These are phyloP conservation scores for Urocynchramus pylzowi DNA, from an alignment of 2,113 vertebrate species.

Conservation along the genomic window DNA sequence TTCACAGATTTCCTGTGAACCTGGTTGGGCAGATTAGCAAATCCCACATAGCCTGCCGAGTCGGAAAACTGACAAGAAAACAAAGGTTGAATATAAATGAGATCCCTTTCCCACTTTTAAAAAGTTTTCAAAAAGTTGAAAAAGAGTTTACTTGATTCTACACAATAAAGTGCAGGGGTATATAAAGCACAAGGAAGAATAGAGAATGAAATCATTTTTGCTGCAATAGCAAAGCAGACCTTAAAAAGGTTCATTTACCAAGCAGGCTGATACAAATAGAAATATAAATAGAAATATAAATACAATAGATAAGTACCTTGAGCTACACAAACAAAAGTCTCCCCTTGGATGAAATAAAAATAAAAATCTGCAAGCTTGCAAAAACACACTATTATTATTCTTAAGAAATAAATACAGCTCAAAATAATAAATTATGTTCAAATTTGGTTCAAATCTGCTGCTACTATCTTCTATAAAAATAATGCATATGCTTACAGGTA, in stretches of 20 bases:
- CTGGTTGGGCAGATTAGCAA: constrained; percentile 88
- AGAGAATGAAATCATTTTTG: neutral
- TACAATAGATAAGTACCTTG: neutral
- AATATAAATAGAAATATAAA: too few relatives aligned
- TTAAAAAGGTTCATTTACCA: neutral
- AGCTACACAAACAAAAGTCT: neutral
- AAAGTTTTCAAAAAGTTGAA: neutral
- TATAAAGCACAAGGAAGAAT: neutral
- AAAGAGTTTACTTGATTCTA: neutral
- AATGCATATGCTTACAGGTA: neutral
- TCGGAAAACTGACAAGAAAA: constrained; percentile 77
- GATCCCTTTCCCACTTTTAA: neutral
- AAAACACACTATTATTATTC: neutral
- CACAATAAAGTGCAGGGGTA: neutral
- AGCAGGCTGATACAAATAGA: neutral
- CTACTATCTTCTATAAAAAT: neutral
- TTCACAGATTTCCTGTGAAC: constrained; percentile 91
- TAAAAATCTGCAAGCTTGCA: neutral
- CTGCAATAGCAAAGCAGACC: neutral
- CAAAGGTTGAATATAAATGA: neutral
- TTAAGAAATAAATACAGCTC: neutral
- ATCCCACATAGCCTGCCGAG: constrained; percentile 81
- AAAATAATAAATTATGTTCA: neutral
- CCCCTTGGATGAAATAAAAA: neutral
- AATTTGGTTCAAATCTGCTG: neutral